Percentiles rank a stretch among this genome's conserved stretches.
These are phyloP conservation scores for Triplophysa yarkandensis DNA, from an alignment of 2,797 vertebrate species.

Conservation along the genomic window DNA sequence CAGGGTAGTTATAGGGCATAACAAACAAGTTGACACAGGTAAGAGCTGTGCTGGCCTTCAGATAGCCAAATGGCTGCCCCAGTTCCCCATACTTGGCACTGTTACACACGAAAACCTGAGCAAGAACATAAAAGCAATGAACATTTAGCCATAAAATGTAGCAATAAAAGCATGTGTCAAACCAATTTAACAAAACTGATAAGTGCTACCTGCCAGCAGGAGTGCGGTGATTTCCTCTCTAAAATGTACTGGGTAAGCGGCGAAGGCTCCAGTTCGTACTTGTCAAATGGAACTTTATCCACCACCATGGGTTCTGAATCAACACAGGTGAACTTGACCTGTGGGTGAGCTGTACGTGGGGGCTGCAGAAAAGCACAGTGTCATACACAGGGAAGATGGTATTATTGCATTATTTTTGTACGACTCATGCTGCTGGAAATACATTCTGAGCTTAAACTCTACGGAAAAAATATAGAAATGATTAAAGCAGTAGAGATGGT, in stretches of 20 bases:
- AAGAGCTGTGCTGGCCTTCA: slow-evolving; percentile 96
- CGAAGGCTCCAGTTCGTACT: slow-evolving; percentile 96
- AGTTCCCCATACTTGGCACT: slow-evolving; percentile 92
- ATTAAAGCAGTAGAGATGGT: slow-evolving; percentile 69
- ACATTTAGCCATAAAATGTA: background rate
- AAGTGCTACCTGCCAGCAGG: slow-evolving; percentile 93
- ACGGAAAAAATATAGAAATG: no score
- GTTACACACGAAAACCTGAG: slow-evolving; percentile 91
- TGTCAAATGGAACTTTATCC: slow-evolving; percentile 98
- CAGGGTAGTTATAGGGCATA: slow-evolving; percentile 98
- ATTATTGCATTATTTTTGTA: slow-evolving; percentile 13
- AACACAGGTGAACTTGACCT: slow-evolving; percentile 92
- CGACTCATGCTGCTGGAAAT: background rate
- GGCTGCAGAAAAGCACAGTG: slow-evolving; percentile 72
- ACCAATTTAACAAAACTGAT: background rate
- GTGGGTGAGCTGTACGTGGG: slow-evolving; percentile 89
- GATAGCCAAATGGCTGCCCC: slow-evolving; percentile 95
- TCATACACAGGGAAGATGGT: background rate
- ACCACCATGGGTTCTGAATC: slow-evolving; percentile 98
- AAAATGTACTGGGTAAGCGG: slow-evolving; percentile 93
- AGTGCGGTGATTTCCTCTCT: slow-evolving; percentile 93
- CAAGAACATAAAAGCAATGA: slow-evolving; percentile 2
- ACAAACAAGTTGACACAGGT: slow-evolving; percentile 98
- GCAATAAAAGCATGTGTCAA: background rate
- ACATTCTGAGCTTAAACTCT: background rate